phyloP scores from a whole-genome alignment of 2,888 invertebrate genomes.

The Lasioglossum villosulum region DNA sequence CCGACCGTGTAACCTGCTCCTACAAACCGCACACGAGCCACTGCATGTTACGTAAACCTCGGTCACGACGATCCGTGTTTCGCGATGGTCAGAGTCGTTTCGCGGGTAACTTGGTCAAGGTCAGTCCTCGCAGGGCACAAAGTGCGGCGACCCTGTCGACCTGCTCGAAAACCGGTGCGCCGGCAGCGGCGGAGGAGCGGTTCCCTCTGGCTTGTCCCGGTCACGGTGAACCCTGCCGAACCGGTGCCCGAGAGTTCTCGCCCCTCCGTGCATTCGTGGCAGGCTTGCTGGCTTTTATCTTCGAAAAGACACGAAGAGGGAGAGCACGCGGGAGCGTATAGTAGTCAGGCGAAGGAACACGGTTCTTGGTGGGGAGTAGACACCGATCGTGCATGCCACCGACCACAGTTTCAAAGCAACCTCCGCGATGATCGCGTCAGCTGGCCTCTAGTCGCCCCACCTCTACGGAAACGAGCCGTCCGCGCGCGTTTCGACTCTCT shows the following conservation, averaged over 20 bases:
- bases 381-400: constrained; percentile 81
- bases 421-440: constrained; percentile 83
- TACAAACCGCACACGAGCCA: constrained; percentile 27
- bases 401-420: constrained; percentile 83
- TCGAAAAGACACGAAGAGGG: constrained; percentile 65
- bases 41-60: constrained; percentile 46
- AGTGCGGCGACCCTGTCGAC: constrained; percentile 50
- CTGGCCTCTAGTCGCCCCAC: constrained; percentile 72
- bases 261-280: constrained; percentile 29
- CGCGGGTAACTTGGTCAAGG: constrained; percentile 76
- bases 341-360: constrained; percentile 61
- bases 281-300: constrained; percentile 64
- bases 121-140: constrained; percentile 47
- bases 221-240: constrained; percentile 23
- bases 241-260: constrained; percentile 43
- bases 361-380: constrained; percentile 76
- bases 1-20: background rate
- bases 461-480: constrained; percentile 59
- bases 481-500: constrained; percentile 66
- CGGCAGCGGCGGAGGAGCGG: constrained; percentile 16
- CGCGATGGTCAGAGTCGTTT: constrained; percentile 38
- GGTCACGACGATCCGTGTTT: constrained; percentile 40
- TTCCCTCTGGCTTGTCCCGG: constrained; percentile 17
- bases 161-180: constrained; percentile 47
- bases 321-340: constrained; percentile 53